A percentile compares a stretch with the other conserved stretches of the same genome.
These are phyloP conservation scores for Sebastes nivosus DNA, from an alignment of 2,797 vertebrate species.

Conservation along the genomic window DNA sequence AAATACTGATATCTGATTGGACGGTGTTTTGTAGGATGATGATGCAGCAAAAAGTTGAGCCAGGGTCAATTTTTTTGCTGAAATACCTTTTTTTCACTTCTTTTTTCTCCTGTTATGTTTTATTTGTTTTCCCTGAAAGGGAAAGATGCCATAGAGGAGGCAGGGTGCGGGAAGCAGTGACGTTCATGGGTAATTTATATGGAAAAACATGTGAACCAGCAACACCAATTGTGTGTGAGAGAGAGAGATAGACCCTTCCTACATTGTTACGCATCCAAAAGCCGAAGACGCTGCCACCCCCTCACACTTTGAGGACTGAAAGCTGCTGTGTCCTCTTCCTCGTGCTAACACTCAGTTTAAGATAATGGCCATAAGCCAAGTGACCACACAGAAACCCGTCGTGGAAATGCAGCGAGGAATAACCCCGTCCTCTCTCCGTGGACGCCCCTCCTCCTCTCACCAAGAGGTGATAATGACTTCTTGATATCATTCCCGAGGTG, in stretches of 20 bases:
- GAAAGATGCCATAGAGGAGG: neutral
- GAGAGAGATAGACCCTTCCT: neutral
- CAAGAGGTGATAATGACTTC: constrained; percentile 62
- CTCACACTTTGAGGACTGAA: neutral
- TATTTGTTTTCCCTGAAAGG: neutral
- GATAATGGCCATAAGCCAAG: neutral
- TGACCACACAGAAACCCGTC: neutral
- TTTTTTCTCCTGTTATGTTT: neutral
- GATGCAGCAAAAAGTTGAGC: neutral
- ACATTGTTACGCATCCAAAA: neutral
- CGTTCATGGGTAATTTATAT: neutral
- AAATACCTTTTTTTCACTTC: neutral
- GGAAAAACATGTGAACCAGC: neutral
- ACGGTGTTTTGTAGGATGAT: neutral
- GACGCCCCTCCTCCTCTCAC: neutral
- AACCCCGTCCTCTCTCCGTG: neutral
- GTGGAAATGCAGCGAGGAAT: neutral
- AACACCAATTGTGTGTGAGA: neutral
- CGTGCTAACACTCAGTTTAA: neutral
- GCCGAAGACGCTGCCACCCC: neutral
- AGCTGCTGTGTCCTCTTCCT: neutral
- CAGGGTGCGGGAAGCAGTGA: neutral
- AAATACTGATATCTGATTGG: neutral
- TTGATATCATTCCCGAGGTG: constrained; percentile 47
- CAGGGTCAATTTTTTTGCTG: neutral